Conservation (phyloP, 2,113 vertebrate species). For the Varanus salvator region DNA sequence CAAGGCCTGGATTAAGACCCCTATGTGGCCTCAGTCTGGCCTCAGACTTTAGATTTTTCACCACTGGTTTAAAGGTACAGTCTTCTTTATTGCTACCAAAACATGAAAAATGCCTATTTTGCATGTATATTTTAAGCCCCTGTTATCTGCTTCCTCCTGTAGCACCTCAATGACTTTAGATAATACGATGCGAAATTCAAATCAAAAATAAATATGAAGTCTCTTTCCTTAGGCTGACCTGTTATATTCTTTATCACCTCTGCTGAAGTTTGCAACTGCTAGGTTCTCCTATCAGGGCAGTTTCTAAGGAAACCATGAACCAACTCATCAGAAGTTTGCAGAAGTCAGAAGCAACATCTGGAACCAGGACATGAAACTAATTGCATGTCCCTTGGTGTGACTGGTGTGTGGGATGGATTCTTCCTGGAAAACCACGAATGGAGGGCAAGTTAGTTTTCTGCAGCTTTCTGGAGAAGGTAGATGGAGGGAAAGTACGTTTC, state of each 20-base stretch:
- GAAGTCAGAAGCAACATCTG: background rate
- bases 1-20: no score
- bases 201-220: background rate
- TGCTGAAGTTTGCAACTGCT: background rate
- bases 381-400: background rate
- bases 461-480: background rate
- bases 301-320: background rate
- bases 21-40: no score
- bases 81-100: no score
- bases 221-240: background rate
- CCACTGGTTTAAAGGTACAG: no score
- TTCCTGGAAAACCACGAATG: background rate
- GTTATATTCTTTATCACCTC: background rate
- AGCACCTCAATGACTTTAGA: background rate
- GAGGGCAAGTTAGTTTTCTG: background rate
- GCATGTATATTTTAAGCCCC: background rate
- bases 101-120: no score
- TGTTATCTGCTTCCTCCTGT: background rate
- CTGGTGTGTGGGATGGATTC: background rate
- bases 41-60: no score
- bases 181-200: background rate
- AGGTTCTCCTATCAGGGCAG: background rate
- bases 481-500: background rate
- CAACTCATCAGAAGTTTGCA: accelerated
- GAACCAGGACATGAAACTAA: accelerated